Conservation (phyloP, 1,140 invertebrate genomes). For the Pemphigus obesinymphae region DNA sequence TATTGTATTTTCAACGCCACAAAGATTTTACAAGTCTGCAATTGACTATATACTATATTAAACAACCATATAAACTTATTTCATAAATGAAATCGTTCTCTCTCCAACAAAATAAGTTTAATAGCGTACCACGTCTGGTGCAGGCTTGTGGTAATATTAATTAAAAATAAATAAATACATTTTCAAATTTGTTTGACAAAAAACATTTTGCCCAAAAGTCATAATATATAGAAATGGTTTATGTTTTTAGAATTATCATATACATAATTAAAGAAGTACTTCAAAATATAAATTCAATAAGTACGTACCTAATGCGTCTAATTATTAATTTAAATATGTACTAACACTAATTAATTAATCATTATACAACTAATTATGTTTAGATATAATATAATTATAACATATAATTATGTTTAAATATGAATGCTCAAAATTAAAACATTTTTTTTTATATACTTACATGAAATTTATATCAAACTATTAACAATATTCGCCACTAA, state of each 20-base stretch:
- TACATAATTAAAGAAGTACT: too few relatives aligned
- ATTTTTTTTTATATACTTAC: too few relatives aligned
- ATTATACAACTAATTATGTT: too few relatives aligned
- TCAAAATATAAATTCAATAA: too few relatives aligned
- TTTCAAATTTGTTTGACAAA: background rate
- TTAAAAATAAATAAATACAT: background rate
- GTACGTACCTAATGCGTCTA: too few relatives aligned
- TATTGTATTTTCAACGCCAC: background rate
- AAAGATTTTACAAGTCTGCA: background rate
- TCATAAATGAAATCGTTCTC: background rate
- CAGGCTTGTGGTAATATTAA: background rate
- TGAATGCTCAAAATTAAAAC: too few relatives aligned
- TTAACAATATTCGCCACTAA: too few relatives aligned
- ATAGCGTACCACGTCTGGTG: background rate
- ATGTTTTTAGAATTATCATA: background rate
- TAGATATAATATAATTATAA: too few relatives aligned
- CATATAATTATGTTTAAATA: too few relatives aligned
- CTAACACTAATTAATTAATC: too few relatives aligned
- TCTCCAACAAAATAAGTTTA: background rate
- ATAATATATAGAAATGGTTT: background rate
- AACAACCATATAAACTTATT: background rate
- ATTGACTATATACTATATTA: conserved; percentile 6
- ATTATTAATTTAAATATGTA: too few relatives aligned
- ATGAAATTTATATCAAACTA: too few relatives aligned
- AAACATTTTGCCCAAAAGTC: background rate